Evolutionary conservation across 2,888 invertebrate genomes (phyloP), one percentile per base, ranked within the genome.

Genomic region (Philereme transversata): DNA sequence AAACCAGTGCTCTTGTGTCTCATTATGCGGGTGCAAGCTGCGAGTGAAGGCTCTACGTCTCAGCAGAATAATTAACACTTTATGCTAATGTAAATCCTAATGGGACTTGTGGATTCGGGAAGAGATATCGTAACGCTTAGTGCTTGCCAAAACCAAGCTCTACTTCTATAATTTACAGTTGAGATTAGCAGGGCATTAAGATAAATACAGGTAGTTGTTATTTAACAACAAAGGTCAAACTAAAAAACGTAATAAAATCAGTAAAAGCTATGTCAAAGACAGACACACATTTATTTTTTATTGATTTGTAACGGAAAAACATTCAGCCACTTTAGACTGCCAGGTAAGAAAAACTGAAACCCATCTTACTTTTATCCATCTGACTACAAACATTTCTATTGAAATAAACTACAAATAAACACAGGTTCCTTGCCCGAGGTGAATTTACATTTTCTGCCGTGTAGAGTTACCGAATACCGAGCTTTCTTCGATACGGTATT

Each of bases 391-490:
- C 53, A 51, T 62, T 53, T 46, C 46, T 51, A 46, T 46, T 38
- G 51, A 51, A 57, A 57, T 57, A 57, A 62, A 57, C 50, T 47
- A 62, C 50, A 62, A 62, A 62, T 46, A 62, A 62, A 53, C 36
- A 57, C 9, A 22, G 8, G 57, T 53, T 53, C 38, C 35, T 41
- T 49, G 56, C 56, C 35, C 43, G 57, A 49, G 49, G 57, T 43
- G 43, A 60, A 62, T 57, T 52, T 57, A 47, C 62, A 57, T 62
- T 62, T 57, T 35, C 51, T 33, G 44, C 10, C 51, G 53, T 62
- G 50, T 45, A 49, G 50, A 41, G 49, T 57, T 47, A 11, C 36
- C 6, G 51, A 52, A 8, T 10, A 4, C 46, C 34, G 49, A 40
- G 36, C 7, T 36, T 7, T 36, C 50, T 50, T 46, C 54, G 51